Conservation (phyloP, 2,113 vertebrate genomes). For the Apodemus speciosus region DNA sequence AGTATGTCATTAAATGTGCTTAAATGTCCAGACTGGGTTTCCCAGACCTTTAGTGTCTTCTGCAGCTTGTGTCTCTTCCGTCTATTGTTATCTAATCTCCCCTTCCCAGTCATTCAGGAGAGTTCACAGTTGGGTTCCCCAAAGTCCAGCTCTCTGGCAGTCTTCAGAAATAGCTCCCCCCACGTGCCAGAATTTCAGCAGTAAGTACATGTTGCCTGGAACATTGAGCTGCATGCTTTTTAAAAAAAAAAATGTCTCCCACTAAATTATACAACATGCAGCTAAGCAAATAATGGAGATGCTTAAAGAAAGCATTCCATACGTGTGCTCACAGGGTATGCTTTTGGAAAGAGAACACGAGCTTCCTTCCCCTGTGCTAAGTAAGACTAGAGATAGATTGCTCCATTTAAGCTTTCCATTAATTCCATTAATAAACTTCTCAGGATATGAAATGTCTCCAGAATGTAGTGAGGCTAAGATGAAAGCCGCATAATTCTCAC, state of each 20-base stretch:
- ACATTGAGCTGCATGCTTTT: neutral
- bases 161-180: conserved; percentile 24
- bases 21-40: conserved; percentile 13
- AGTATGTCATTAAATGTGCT: neutral
- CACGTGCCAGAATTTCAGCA: neutral
- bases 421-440: conserved; percentile 68
- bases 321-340: neutral
- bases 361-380: neutral
- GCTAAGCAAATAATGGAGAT: neutral
- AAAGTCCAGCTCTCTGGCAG: neutral
- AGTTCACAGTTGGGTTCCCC: neutral
- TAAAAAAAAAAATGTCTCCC: neutral
- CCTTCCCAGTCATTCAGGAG: neutral
- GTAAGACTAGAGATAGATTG: neutral
- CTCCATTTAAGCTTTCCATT: conserved; percentile 30
- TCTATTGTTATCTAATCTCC: conserved; percentile 40
- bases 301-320: neutral
- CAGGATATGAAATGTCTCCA: conserved; percentile 44
- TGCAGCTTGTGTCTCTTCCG: neutral
- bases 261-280: neutral
- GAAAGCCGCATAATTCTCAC: neutral
- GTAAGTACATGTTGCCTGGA: neutral
- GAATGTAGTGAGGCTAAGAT: neutral
- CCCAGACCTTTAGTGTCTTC: neutral
- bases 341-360: conserved; percentile 12